Base-by-base conservation (phyloP, 1,140 invertebrate species). In the Dufourea novaeangliae region DNA sequence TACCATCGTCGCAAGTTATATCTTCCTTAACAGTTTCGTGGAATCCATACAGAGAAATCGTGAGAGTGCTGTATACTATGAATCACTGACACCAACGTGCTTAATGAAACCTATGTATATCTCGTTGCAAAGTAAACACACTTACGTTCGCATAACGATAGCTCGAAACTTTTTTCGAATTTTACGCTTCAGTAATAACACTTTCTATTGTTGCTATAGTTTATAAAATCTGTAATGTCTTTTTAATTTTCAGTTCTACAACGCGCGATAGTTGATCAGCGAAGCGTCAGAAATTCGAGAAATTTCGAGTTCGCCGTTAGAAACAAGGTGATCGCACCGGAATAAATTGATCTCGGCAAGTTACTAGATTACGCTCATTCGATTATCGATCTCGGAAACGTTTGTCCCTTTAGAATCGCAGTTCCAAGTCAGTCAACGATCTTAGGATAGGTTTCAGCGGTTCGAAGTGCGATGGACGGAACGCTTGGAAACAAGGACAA, bases 401-500 rank as follows among this genome's bases (percentile, higher is more conserved):
- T 46, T 74, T 57, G 62, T 41, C 27, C 41, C 12, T 46, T 37
- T 54, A 66, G 59, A 66, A 66, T 56, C 14, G 50, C 37, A 39
- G 44, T 75, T 59, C 54, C 22, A 76, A 76, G 73, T 41, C 64
- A 76, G 64, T 69, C 22, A n/a, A 62, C 41, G 54, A 37, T 78
- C 22, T 62, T 2, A 52, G 20, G 34, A 27, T 50, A 57, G 64
- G 57, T 59, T 62, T 62, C 37, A 63, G 67, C 39, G 52, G 22
- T 63, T 25, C 32, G 12, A 74, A 78, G 71, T 71, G 72, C 67
- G 71, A 79, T 73, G 68, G 76, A 77, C 75, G 75, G 75, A 77
- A 71, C 75, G 63, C 73, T 76, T 69, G 64, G 73, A 76, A 69
- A 69, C 46, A 76, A 69, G 32, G 29, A 50, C 20, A 61, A 59